phyloP scores from a whole-genome alignment of 2,888 invertebrate genomes.

The Rhogogaster chlorosoma region DNA sequence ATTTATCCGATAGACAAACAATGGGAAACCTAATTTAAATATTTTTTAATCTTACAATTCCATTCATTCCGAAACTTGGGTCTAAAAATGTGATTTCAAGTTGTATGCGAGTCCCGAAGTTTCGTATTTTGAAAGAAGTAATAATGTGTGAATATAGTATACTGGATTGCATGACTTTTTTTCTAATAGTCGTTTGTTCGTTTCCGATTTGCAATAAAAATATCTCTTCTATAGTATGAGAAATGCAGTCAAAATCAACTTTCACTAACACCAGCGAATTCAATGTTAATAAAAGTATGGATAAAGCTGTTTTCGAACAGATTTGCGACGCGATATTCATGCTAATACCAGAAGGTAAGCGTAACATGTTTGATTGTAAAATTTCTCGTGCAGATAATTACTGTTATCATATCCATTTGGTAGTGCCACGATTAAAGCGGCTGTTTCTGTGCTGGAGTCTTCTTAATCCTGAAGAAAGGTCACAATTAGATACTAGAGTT shows the following conservation, averaged over 20 bases:
- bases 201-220: slow-evolving; percentile 27
- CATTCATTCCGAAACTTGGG: no score
- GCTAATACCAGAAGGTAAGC: slow-evolving; percentile 63
- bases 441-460: slow-evolving; percentile 62
- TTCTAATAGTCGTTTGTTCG: slow-evolving; percentile 26
- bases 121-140: not conserved
- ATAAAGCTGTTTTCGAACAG: slow-evolving; percentile 62
- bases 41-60: no score
- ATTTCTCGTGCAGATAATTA: not conserved
- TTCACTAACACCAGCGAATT: slow-evolving; percentile 51
- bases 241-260: slow-evolving; percentile 61
- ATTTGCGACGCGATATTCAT: slow-evolving; percentile 65
- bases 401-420: slow-evolving; percentile 18
- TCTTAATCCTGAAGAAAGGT: slow-evolving; percentile 58
- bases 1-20: not conserved
- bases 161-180: not conserved
- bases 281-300: slow-evolving; percentile 55
- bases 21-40: no score
- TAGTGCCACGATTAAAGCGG: slow-evolving; percentile 63
- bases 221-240: not conserved
- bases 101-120: not conserved
- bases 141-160: slow-evolving; percentile 1
- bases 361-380: not conserved
- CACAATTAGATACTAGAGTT: slow-evolving; percentile 59
- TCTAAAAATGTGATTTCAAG: no score